Conservation (phyloP, 2,113 vertebrate species). For the Sorex fumeus region DNA sequence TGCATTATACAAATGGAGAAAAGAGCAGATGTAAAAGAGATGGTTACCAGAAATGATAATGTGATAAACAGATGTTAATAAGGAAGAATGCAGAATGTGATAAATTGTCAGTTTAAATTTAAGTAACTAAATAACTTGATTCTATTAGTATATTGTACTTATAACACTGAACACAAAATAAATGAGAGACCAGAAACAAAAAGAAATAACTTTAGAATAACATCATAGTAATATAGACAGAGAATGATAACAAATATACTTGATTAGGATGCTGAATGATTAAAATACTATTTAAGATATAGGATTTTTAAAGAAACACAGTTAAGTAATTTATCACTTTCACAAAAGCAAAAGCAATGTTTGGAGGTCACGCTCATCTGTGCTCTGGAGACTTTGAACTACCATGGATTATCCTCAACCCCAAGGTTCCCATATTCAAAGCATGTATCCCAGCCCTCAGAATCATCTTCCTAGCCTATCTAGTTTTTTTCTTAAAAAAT, state of each 20-base stretch:
- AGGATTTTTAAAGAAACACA: conserved; percentile 18
- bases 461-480: no score
- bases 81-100: not conserved
- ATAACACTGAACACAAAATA: not conserved
- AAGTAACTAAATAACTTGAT: not conserved
- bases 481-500: no score
- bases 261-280: not conserved
- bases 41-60: not conserved
- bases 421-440: no score
- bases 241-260: not conserved
- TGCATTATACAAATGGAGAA: not conserved
- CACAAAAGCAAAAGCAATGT: not conserved
- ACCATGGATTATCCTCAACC: no score
- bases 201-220: not conserved
- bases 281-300: not conserved
- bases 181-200: not conserved
- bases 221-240: not conserved
- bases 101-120: not conserved
- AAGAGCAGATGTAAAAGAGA: not conserved
- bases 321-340: not conserved
- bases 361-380: no score
- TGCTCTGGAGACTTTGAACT: no score
- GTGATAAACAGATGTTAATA: not conserved
- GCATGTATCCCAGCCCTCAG: no score
- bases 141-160: not conserved